phyloP scores from a whole-genome alignment of 2,797 vertebrate species.

The Sebastes trivittatus region DNA sequence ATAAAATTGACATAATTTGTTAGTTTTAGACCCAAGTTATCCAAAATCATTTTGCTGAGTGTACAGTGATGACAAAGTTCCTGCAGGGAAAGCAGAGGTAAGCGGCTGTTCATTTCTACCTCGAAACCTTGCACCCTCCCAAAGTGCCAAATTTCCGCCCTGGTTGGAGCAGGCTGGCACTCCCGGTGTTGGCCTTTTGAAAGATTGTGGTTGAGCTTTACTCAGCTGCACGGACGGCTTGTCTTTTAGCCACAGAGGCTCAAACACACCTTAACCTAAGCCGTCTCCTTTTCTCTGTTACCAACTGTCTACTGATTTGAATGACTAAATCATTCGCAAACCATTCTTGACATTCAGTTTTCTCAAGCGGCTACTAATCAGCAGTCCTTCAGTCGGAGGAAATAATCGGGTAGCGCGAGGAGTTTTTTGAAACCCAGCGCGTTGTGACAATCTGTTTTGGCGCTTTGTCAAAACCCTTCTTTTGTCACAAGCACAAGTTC shows the following conservation, averaged over 20 bases:
- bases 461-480: slow-evolving; percentile 73
- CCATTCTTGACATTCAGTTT: slow-evolving; percentile 39
- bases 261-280: slow-evolving; percentile 20
- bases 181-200: slow-evolving; percentile 30
- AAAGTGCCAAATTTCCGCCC: slow-evolving; percentile 60
- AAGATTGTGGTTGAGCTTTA: slow-evolving; percentile 41
- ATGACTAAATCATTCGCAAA: slow-evolving; percentile 56
- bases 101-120: slow-evolving; percentile 48
- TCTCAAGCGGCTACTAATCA: slow-evolving; percentile 62
- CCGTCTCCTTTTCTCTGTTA: slow-evolving; percentile 39
- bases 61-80: slow-evolving; percentile 66
- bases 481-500: slow-evolving; percentile 58
- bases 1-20: slow-evolving; percentile 65
- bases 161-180: slow-evolving; percentile 35
- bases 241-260: slow-evolving; percentile 48
- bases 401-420: slow-evolving; percentile 27
- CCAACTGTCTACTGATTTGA: slow-evolving; percentile 36
- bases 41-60: slow-evolving; percentile 57
- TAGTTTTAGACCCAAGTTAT: slow-evolving; percentile 50
- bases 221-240: slow-evolving; percentile 49
- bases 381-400: slow-evolving; percentile 35
- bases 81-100: slow-evolving; percentile 55
- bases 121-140: slow-evolving; percentile 54
- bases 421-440: slow-evolving; percentile 43
- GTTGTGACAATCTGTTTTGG: slow-evolving; percentile 75